Base-by-base conservation (phyloP, 2,113 vertebrate species). In the Caracal caracal region DNA sequence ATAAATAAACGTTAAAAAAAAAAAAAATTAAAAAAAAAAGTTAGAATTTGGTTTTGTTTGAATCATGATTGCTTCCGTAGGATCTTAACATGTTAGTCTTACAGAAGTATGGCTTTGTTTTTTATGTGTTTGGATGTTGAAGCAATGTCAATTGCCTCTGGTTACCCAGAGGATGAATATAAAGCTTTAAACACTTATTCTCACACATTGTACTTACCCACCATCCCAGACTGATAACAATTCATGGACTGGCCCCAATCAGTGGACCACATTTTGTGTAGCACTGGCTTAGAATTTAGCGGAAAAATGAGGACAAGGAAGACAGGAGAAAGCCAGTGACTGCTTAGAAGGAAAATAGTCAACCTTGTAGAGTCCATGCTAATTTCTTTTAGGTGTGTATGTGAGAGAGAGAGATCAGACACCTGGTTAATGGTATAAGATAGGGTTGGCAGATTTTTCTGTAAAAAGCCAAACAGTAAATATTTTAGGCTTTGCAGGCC, bases 241-340 rank as follows among this genome's bases (percentile, higher is more conserved):
- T 90, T 93, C 95, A 35, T 76, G 33, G 30, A 93, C 22, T 76
- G 71, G 49, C 33, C 66, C 13, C 61, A 87, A n/a, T 49, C 33
- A 87, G 35, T 70, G 43, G 37, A 56, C 40, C 63, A 95, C 13
- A 71, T 82, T 88, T 87, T 87, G n/a, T 3, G 3, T 47, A 66
- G 86, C 56, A 61, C 20, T 91, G 70, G 28, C 63, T 93, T 95
- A 88, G 37, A 47, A 85, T 91, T 86, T 76, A 94, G 33, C 10
- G 91, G 78, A 43, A 5, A 75, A 76, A 11, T 92, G 61, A 96
- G n/a, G 37, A 73, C 35, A 93, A 37, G 11, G 49, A 73, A 75
- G 20, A 61, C 86, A 53, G 90, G 56, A 11, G 28, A 92, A 96
- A 93, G 73, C 13, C 79, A 92, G 22, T 92, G 73, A 86, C 20